phyloP scores from a whole-genome alignment of 2,113 vertebrate species.

The Periophthalmodon schlosseri region DNA sequence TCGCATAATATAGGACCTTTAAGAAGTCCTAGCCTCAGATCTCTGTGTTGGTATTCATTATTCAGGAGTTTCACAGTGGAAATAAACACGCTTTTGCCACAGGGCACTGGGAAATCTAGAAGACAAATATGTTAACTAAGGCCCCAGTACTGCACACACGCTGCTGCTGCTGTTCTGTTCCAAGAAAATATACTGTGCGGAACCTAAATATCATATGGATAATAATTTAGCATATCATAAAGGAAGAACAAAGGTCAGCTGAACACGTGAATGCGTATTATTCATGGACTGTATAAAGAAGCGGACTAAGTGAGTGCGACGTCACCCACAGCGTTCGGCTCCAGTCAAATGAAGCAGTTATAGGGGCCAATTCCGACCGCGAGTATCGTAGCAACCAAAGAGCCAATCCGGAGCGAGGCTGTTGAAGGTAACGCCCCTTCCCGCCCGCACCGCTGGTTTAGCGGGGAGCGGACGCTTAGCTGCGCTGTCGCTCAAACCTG shows the following conservation, averaged over 20 bases:
- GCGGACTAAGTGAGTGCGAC: too few relatives aligned
- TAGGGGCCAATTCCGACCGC: too few relatives aligned
- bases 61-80: conserved; percentile 2
- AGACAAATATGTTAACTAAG: conserved; percentile 1
- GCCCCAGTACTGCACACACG: not conserved
- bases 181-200: not conserved
- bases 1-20: too few relatives aligned
- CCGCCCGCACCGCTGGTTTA: too few relatives aligned
- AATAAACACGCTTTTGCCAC: conserved; percentile 3
- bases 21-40: conserved; percentile 3
- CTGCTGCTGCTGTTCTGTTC: not conserved
- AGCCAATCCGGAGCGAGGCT: too few relatives aligned
- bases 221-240: not conserved
- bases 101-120: not conserved
- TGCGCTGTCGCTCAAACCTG: too few relatives aligned
- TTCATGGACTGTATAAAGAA: too few relatives aligned
- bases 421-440: too few relatives aligned
- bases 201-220: not conserved
- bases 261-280: not conserved
- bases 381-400: too few relatives aligned
- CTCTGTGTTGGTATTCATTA: conserved; percentile 2
- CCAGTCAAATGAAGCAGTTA: too few relatives aligned
- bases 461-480: too few relatives aligned
- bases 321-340: too few relatives aligned
- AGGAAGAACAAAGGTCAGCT: not conserved